Evolutionary conservation across 1,140 invertebrate genomes (phyloP), one percentile per base, ranked within the genome.

Genomic region (Pogonognathellus flavescens): DNA sequence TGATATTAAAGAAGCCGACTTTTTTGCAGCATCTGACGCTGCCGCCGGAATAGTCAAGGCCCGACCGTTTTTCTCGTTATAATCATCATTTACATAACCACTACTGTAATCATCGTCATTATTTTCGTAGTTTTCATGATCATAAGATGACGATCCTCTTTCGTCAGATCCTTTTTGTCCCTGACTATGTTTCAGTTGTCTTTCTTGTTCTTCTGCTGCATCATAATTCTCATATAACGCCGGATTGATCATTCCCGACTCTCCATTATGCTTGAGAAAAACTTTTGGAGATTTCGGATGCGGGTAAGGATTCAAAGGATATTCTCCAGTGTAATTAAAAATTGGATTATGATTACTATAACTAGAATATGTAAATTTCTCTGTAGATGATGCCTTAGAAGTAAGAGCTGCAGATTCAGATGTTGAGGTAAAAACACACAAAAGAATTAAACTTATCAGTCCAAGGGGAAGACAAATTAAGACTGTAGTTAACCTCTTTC

Each of bases 391-490:
- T 0, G n/a, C 18, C 16, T 53, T 22, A 14, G 53, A 57, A 49
- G 31, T 49, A 11, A 62, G 57, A n/a, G 76, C 57, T 5, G 55
- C 57, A 20, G 66, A 62, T 31, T 80, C 57, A 11, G 84, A 85
- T 5, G 41, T 52, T 0, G 53, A 60, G 9, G 70, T 53, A 50
- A 82, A 82, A 18, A 82, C 16, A 20, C 55, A 49, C 16, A 82
- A 57, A 59, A 82, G 53, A 60, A 82, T 49, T 49, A 82, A 60
- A 20, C 55, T 82, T 14, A 82, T 62, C 2, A 82, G 53, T 49
- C 55, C 57, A 82, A 82, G 53, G 31, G 81, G 81, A 59, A 82
- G 55, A 82, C 55, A 82, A 82, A 82, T 82, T 59, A 82, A 62
- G 57, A 82, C 81, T 82, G 81, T 82, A 50, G 81, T 62, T 57